phyloP scores from a whole-genome alignment of 2,113 vertebrate species.

The Oxyura jamaicensis region DNA sequence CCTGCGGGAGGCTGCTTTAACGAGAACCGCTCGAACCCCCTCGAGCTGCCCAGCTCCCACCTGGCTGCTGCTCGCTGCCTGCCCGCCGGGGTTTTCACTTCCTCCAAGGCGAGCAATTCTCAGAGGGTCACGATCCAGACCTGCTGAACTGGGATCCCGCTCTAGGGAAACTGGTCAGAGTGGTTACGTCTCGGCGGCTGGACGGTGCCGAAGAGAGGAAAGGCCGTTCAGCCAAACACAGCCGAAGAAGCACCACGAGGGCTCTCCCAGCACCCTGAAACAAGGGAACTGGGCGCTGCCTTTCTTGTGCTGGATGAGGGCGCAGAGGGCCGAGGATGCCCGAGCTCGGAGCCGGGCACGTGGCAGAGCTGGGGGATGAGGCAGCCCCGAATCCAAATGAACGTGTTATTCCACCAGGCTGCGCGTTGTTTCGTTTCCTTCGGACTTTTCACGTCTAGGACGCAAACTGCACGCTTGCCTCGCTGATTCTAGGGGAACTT shows the following conservation, averaged over 20 bases:
- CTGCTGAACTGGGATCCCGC: constrained; percentile 26
- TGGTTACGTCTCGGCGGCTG: background rate
- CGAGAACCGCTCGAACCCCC: constrained; percentile 33
- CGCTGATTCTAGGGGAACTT: background rate
- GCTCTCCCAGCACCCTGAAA: background rate
- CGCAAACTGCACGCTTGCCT: background rate
- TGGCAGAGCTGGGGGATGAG: fast-evolving
- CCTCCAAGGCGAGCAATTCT: constrained; percentile 15
- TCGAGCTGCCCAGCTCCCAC: constrained; percentile 50
- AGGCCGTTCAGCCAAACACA: background rate
- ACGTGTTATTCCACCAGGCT: background rate
- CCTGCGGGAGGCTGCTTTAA: constrained; percentile 39
- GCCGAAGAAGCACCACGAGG: background rate
- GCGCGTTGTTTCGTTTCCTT: constrained; percentile 23
- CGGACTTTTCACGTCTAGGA: background rate
- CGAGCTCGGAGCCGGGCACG: background rate
- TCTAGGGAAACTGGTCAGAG: constrained; percentile 29
- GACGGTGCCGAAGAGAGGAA: background rate
- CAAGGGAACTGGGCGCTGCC: background rate
- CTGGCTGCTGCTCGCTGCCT: background rate
- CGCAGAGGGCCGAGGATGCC: background rate
- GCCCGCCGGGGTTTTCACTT: constrained; percentile 24
- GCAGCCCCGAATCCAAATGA: background rate
- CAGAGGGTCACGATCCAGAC: constrained; percentile 34
- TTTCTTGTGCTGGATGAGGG: background rate